These are phyloP conservation scores for Hemiprocne comata DNA, from an alignment of 2,113 vertebrate species.

Conservation along the genomic window DNA sequence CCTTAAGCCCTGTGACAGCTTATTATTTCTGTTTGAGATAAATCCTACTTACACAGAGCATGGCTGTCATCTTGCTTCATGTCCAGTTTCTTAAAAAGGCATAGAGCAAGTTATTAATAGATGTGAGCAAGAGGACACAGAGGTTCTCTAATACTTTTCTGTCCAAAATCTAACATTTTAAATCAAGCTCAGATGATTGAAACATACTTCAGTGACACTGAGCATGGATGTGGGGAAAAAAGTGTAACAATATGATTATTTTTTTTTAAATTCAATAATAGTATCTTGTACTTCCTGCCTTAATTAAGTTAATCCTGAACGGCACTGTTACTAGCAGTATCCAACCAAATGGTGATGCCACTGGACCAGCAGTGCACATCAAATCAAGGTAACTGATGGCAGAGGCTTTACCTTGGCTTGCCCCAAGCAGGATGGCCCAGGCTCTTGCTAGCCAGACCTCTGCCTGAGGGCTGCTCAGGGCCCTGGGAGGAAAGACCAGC, in stretches of 20 bases:
- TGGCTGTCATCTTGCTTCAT: neutral
- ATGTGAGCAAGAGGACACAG: neutral
- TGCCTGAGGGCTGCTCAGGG: neutral
- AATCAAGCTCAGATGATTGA: neutral
- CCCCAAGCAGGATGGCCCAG: neutral
- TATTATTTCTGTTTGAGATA: constrained; percentile 32
- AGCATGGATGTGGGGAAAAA: neutral
- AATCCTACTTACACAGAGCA: neutral
- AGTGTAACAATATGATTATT: neutral
- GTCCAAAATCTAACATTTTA: neutral
- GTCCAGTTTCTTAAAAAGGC: neutral
- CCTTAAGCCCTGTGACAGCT: neutral
- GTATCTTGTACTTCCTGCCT: neutral
- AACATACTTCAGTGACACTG: neutral
- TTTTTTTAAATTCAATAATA: neutral
- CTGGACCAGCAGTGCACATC: neutral
- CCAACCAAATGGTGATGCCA: accelerated
- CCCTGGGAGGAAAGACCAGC: neutral
- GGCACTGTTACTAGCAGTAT: accelerated
- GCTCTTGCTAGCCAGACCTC: accelerated
- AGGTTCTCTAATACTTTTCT: neutral
- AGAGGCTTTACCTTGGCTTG: neutral
- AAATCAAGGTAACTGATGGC: neutral
- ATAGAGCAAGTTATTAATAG: neutral
- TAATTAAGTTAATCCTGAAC: neutral